These are phyloP conservation scores for Lethenteron camtschaticum DNA, from an alignment of 2,113 vertebrate species.

Conservation along the genomic window DNA sequence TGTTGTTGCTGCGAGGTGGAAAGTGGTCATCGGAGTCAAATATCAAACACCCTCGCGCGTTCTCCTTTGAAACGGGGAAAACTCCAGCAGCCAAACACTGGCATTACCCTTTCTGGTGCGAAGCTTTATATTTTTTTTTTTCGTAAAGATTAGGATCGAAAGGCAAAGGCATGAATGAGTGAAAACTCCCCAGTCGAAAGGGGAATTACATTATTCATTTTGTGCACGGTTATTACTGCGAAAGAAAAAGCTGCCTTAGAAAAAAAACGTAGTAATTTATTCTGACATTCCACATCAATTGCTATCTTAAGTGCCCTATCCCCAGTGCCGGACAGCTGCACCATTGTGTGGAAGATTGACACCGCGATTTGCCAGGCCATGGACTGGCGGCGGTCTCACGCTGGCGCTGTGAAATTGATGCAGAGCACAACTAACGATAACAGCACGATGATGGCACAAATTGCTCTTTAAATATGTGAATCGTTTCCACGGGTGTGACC, in stretches of 20 bases:
- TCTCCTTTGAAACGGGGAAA: no score
- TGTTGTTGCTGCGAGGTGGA: background rate
- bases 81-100: no score
- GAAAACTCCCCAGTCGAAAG: background rate
- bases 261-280: slow-evolving; percentile 2
- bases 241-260: slow-evolving; percentile 1
- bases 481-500: slow-evolving; percentile 4
- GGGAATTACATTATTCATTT: background rate
- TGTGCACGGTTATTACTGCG: background rate
- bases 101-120: background rate
- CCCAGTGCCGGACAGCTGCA: slow-evolving; percentile 6
- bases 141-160: background rate
- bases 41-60: background rate
- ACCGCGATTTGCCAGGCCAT: background rate
- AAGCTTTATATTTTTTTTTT: background rate
- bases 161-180: background rate
- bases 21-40: background rate
- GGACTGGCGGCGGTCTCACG: slow-evolving; percentile 3
- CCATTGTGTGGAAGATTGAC: slow-evolving; percentile 4
- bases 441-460: slow-evolving; percentile 1
- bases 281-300: slow-evolving; percentile 6
- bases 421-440: slow-evolving; percentile 3
- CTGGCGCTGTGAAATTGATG: slow-evolving; percentile 3
- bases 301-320: slow-evolving; percentile 4
- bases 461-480: slow-evolving; percentile 3